Percentiles rank a stretch among this genome's conserved stretches.
phyloP scores from a whole-genome alignment of 2,797 vertebrate genomes.

The Ciconia nigra region DNA sequence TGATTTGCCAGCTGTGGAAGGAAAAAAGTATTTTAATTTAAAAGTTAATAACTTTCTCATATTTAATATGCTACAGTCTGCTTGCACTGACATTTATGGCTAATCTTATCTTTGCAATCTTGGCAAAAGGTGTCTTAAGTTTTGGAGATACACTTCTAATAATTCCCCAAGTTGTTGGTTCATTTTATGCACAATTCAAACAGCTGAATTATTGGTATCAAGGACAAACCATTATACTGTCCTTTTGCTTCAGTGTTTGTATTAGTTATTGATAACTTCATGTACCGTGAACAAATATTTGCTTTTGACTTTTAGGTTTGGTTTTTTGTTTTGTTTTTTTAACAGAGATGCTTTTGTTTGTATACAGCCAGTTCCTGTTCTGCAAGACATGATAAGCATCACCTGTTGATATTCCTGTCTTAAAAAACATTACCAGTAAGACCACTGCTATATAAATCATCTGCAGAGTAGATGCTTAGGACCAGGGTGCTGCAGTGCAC shows the following conservation, averaged over 20 bases:
- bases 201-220: neutral
- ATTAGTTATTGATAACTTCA: neutral
- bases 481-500: neutral
- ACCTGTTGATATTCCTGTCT: neutral
- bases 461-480: neutral
- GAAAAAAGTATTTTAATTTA: neutral
- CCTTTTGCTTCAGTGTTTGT: neutral
- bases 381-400: neutral
- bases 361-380: neutral
- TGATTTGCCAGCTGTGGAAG: neutral
- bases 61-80: neutral
- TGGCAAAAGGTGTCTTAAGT: neutral
- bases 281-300: neutral
- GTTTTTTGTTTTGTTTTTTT: neutral
- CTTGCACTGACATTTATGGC: neutral
- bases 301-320: neutral
- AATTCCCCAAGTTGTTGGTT: neutral
- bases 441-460: neutral
- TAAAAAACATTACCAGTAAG: neutral
- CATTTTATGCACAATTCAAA: neutral
- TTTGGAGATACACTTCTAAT: neutral
- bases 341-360: neutral
- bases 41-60: neutral
- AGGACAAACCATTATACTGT: neutral
- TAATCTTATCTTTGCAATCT: neutral